These are phyloP conservation scores for Euborellia annulipes DNA, from an alignment of 1,140 invertebrate genomes.

Conservation along the genomic window DNA sequence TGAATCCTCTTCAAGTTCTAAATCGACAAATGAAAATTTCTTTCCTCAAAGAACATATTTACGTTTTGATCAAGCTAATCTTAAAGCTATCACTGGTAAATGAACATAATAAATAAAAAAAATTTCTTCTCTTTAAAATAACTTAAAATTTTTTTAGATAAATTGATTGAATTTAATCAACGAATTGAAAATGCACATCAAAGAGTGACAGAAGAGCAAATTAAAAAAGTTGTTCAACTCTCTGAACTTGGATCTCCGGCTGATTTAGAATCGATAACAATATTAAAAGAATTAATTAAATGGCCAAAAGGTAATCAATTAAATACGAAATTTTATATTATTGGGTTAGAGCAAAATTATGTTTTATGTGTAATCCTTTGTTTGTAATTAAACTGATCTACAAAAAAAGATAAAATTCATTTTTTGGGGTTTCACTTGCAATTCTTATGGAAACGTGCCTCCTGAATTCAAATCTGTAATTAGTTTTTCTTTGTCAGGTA, in stretches of 20 bases:
- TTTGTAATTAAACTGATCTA: no score
- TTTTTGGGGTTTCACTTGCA: no score
- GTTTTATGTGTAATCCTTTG: slow-evolving; percentile 1
- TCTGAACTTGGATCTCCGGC: slow-evolving; percentile 22
- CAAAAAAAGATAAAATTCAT: no score
- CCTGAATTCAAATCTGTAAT: no score
- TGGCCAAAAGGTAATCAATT: slow-evolving; percentile 55
- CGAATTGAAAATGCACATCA: slow-evolving; percentile 32
- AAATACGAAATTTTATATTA: background rate
- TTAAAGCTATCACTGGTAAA: slow-evolving; percentile 37
- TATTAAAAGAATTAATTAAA: slow-evolving; percentile 47
- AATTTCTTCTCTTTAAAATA: background rate
- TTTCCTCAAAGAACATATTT: slow-evolving; percentile 34
- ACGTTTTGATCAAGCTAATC: slow-evolving; percentile 51
- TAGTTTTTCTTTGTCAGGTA: no score
- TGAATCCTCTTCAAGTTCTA: background rate
- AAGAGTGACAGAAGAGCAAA: slow-evolving; percentile 33
- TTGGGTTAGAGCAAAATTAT: background rate
- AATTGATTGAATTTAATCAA: slow-evolving; percentile 53
- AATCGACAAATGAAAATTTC: background rate
- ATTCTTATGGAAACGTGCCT: no score
- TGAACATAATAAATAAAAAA: slow-evolving; percentile 4
- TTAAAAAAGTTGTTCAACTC: slow-evolving; percentile 43
- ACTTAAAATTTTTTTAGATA: slow-evolving; percentile 29
- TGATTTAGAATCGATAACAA: slow-evolving; percentile 32